Conservation (phyloP, 2,113 vertebrate species). For the Lepidiolamprologus cunningtoni region DNA sequence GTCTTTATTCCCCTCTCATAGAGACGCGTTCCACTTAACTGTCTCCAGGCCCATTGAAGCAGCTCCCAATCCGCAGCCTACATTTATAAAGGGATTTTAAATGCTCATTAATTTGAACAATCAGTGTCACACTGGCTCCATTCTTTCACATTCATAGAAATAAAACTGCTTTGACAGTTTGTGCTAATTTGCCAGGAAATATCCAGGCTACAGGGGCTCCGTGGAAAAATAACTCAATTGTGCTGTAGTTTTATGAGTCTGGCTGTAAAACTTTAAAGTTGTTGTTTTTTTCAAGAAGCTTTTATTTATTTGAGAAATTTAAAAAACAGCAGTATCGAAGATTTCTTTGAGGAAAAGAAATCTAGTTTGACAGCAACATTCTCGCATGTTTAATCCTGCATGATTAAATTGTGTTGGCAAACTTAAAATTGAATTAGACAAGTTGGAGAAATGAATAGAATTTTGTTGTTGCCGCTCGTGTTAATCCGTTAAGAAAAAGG, state of each 20-base stretch:
- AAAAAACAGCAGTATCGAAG: background rate
- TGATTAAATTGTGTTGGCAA: background rate
- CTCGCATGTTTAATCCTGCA: background rate
- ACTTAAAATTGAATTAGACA: background rate
- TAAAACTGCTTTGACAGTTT: background rate
- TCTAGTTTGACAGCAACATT: background rate
- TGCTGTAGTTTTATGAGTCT: background rate
- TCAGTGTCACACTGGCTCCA: background rate
- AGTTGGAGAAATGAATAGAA: background rate
- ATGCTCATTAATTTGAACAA: slow-evolving; percentile 34
- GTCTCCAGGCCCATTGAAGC: background rate
- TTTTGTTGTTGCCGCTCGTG: background rate
- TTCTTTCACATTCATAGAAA: background rate
- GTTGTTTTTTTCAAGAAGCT: background rate
- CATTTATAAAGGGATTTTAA: slow-evolving; percentile 26
- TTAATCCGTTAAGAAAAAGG: background rate
- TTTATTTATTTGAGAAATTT: background rate
- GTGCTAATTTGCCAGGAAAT: background rate
- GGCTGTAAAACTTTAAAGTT: background rate
- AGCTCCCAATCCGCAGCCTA: background rate
- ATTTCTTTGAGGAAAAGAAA: background rate
- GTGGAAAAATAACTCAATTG: background rate
- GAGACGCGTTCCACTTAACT: background rate
- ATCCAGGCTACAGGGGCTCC: background rate
- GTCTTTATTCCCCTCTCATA: slow-evolving; percentile 1